A percentile compares a stretch with the other conserved stretches of the same genome.
Conservation (phyloP, 2,113 vertebrate genomes). For the Protobothrops mucrosquamatus region DNA sequence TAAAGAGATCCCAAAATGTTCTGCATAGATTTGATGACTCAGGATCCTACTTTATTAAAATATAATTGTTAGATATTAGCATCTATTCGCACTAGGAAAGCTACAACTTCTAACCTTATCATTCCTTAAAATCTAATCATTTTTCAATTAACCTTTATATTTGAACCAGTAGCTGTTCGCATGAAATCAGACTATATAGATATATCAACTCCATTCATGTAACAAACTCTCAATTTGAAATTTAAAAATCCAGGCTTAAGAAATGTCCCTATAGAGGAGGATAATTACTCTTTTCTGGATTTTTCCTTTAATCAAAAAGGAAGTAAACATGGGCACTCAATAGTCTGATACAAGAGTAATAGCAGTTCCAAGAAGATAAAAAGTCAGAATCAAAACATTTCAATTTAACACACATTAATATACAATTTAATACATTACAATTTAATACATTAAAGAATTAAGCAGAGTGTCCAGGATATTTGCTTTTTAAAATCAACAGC, state of each 20-base stretch:
- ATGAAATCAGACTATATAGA: not conserved
- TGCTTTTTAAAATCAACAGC: not conserved
- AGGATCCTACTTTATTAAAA: not conserved
- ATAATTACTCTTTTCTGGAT: not conserved
- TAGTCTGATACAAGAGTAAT: not conserved
- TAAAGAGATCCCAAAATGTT: not conserved
- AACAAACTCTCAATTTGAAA: not conserved
- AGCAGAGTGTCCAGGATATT: not conserved
- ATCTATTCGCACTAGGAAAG: not conserved
- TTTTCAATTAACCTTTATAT: not conserved
- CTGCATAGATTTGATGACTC: not conserved
- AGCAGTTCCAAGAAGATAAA: not conserved
- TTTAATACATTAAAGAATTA: not conserved
- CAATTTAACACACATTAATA: not conserved
- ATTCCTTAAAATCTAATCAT: not conserved
- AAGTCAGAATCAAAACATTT: not conserved
- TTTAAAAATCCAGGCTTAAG: not conserved
- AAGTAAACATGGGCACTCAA: not conserved
- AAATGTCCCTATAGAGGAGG: not conserved
- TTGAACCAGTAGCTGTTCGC: not conserved
- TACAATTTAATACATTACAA: not conserved
- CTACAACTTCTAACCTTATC: not conserved
- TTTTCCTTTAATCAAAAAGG: not conserved
- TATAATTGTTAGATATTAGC: not conserved
- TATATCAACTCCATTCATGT: not conserved